Evolutionary conservation across 2,113 vertebrate species (phyloP), one percentile per base, ranked within the genome.

Genomic region (Cheilinus undulatus): DNA sequence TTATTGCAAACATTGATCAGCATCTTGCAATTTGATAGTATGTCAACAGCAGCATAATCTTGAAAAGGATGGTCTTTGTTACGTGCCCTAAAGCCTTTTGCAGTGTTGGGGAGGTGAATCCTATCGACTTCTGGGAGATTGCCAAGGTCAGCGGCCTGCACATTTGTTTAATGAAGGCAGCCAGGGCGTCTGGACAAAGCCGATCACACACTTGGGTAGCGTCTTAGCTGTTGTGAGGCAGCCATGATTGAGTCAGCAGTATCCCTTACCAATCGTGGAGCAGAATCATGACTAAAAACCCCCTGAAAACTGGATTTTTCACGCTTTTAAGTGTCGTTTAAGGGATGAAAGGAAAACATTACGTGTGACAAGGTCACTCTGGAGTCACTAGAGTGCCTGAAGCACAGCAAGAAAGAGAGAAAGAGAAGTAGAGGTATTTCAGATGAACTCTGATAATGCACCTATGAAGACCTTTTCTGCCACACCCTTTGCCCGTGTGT

Each of bases 1-100:
- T 88, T 88, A 87, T 89, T 86, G 87, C 76, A 69, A 80, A 77
- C 83, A 89, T 86, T 83, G 89, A 91, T 88, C 86, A 84, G 22
- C 13, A 22, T 11, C 61, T 36, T 57, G 83, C 84, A 83, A 91
- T 84, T 85, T 66, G 70, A 90, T 7, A 64, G 69, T n/a, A 62
- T 76, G 75, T 69, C 82, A 61, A 80, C 54, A 82, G 70, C 48
- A 57, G 65, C 63, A 73, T 66, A 51, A 60, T 38, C 54, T 38
- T 34, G 23, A 48, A n/a, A 64, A 19, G 28, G 19, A 10, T 7
- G 23, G 22, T 46, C 22, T 77, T 52, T 60, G 50, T 46, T 73
- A 46, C 65, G 69, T 28, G 53, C 62, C 45, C 53, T 11, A 2
- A 4, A 40, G 62, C 46, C 58, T 22, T 38, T 19, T 27, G 45